phyloP scores from a whole-genome alignment of 2,797 vertebrate species.

The Argentina silus region DNA sequence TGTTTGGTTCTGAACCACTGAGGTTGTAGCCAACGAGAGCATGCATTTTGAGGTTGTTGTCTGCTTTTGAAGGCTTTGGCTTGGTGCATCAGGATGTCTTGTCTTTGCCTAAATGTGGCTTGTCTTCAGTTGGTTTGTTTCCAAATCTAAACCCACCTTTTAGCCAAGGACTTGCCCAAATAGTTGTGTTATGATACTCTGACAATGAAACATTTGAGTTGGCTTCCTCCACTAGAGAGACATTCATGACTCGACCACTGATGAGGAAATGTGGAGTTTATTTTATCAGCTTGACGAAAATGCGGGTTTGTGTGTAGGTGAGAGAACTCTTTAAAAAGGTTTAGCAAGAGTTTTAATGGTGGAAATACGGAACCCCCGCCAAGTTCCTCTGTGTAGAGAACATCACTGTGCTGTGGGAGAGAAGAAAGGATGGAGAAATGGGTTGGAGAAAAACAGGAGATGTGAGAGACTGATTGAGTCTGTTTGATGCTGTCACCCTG shows the following conservation, averaged over 20 bases:
- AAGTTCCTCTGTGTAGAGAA: neutral
- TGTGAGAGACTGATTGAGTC: neutral
- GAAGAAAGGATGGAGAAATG: neutral
- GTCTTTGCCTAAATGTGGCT: too few species aligned
- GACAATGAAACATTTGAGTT: neutral
- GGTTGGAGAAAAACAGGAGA: neutral
- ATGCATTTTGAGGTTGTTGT: conserved; percentile 50
- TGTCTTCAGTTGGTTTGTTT: too few species aligned
- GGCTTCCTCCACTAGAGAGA: neutral
- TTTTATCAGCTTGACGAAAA: neutral
- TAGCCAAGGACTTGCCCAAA: too few species aligned
- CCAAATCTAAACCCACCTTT: too few species aligned
- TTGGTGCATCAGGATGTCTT: neutral
- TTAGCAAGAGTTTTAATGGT: conserved; percentile 10
- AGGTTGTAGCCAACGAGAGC: conserved; percentile 48
- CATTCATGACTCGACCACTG: neutral
- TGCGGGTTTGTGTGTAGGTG: neutral
- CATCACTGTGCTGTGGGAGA: neutral
- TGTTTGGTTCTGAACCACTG: conserved; percentile 57
- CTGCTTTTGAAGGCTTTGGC: neutral
- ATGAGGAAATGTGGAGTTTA: neutral
- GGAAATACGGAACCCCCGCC: conserved; percentile 25
- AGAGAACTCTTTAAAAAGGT: conserved; percentile 6
- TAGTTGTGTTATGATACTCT: neutral
- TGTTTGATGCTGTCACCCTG: neutral